phyloP scores from a whole-genome alignment of 2,797 vertebrate species.

The Sebastiscus albofasciatus region DNA sequence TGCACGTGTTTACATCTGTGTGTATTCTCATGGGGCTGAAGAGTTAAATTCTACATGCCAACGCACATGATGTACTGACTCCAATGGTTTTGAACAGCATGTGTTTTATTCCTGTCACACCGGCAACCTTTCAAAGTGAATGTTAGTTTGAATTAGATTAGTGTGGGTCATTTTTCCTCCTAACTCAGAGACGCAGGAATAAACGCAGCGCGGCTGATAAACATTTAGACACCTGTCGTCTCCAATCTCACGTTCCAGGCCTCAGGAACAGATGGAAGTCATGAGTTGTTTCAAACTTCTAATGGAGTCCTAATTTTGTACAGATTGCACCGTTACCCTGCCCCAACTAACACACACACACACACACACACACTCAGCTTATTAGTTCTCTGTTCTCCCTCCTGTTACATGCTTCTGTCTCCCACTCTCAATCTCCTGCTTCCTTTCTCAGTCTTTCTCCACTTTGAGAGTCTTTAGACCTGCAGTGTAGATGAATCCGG shows the following conservation, averaged over 20 bases:
- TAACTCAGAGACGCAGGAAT: slow-evolving; percentile 75
- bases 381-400: slow-evolving; percentile 36
- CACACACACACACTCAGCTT: slow-evolving; percentile 12
- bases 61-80: slow-evolving; percentile 40
- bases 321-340: slow-evolving; percentile 69
- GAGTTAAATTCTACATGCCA: slow-evolving; percentile 47
- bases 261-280: slow-evolving; percentile 79
- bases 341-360: slow-evolving; percentile 22
- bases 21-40: slow-evolving; percentile 39
- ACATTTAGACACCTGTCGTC: slow-evolving; percentile 86
- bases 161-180: slow-evolving; percentile 76
- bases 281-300: slow-evolving; percentile 75
- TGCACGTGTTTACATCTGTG: slow-evolving; percentile 29
- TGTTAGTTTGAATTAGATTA: slow-evolving; percentile 84
- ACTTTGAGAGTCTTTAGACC: not conserved
- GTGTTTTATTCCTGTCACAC: slow-evolving; percentile 65
- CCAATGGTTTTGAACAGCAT: slow-evolving; percentile 58
- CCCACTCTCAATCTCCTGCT: not conserved
- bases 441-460: not conserved
- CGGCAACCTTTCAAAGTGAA: slow-evolving; percentile 72
- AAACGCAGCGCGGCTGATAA: slow-evolving; percentile 78
- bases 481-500: not conserved
- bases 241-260: slow-evolving; percentile 72
- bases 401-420: slow-evolving; percentile 42
- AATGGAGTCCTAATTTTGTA: slow-evolving; percentile 76